Percentiles rank a stretch among this genome's conserved stretches.
phyloP scores from a whole-genome alignment of 2,888 invertebrate species.

The Eupithecia subumbrata region DNA sequence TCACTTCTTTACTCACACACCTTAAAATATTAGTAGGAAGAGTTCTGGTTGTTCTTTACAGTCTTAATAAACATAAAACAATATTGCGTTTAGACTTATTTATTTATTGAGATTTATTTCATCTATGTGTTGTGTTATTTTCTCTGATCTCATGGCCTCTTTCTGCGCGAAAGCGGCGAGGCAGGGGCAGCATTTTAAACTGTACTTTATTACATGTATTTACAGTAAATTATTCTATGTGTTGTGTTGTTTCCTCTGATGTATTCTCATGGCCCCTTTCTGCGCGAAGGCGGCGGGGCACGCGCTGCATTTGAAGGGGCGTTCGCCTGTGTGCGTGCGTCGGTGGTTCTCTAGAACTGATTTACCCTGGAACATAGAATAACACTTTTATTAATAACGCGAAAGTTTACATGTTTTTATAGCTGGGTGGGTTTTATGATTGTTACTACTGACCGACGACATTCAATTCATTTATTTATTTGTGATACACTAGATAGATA shows the following conservation, averaged over 20 bases:
- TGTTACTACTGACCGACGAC: too few species aligned
- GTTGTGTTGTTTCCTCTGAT: conserved; percentile 56
- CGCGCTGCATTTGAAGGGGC: conserved; percentile 60
- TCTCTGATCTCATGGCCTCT: too few species aligned
- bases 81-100: too few species aligned
- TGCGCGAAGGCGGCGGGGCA: conserved; percentile 70
- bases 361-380: conserved; percentile 58
- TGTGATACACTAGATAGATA: too few species aligned
- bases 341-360: conserved; percentile 62
- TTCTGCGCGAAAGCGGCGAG: neutral
- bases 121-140: too few species aligned
- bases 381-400: neutral
- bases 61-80: too few species aligned
- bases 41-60: too few species aligned
- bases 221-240: neutral
- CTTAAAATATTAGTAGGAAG: too few species aligned
- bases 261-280: conserved; percentile 51
- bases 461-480: too few species aligned
- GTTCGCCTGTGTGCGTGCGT: conserved; percentile 69
- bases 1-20: too few species aligned
- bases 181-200: neutral
- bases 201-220: neutral
- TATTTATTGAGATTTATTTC: neutral
- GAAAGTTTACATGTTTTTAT: neutral
- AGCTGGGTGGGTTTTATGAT: too few species aligned